These are phyloP conservation scores for Neocloeon triangulifer DNA, from an alignment of 1,140 invertebrate genomes.

Conservation along the genomic window DNA sequence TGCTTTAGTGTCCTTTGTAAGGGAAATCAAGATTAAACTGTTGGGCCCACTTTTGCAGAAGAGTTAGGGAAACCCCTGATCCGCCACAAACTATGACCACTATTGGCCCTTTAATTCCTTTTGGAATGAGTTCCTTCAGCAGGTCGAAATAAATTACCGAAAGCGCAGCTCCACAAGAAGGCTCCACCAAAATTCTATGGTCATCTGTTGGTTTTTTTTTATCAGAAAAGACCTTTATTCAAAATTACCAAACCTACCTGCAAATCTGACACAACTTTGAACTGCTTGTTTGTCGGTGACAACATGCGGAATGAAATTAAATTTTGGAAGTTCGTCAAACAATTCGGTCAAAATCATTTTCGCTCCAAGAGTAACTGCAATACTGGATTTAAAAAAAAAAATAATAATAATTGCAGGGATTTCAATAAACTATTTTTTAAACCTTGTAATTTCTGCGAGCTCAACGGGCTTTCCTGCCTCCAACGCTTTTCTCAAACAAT, in stretches of 20 bases:
- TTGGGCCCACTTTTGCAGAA: conserved; percentile 18
- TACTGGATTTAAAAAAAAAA: conserved; percentile 15
- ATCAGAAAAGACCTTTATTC: too few species aligned
- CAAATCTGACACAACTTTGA: conserved; percentile 20
- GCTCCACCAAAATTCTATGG: conserved; percentile 23
- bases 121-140: conserved; percentile 8
- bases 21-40: too few species aligned
- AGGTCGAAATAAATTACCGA: conserved; percentile 18
- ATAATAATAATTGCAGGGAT: too few species aligned
- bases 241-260: conserved; percentile 16
- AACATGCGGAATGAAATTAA: conserved; percentile 18
- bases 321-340: conserved; percentile 15
- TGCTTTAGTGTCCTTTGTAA: too few species aligned
- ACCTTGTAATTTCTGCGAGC: conserved; percentile 22
- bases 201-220: conserved; percentile 13
- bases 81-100: conserved; percentile 28
- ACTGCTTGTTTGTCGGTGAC: conserved; percentile 23
- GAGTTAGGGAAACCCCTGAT: conserved; percentile 16
- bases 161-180: conserved; percentile 24
- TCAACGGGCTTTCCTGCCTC: conserved; percentile 17
- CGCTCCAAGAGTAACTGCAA: conserved; percentile 22
- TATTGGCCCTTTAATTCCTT: conserved; percentile 14
- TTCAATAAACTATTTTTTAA: too few species aligned
- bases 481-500: conserved; percentile 21
- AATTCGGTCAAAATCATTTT: conserved; percentile 15